A percentile compares a stretch with the other conserved stretches of the same genome.
Evolutionary conservation across 2,888 invertebrate species (phyloP).

Genomic region (Rhamnusium bicolor): DNA sequence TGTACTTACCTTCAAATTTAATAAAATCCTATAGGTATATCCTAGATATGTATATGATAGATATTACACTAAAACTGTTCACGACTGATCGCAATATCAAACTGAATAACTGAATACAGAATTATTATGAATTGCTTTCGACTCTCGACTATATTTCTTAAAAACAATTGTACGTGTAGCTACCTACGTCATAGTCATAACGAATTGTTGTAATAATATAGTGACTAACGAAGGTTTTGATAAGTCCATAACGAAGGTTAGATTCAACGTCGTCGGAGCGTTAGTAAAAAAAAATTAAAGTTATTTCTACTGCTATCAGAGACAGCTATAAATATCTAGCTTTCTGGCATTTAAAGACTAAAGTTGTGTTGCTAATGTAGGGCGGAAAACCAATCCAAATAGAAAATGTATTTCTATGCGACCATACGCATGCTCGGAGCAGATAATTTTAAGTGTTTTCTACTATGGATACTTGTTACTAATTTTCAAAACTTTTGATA

Average conservation of each 20-base stretch:
- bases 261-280: not conserved
- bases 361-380: no score
- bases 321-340: no score
- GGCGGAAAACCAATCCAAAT: no score
- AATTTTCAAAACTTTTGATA: no score
- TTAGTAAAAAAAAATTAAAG: no score
- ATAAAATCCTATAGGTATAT: not conserved
- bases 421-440: no score
- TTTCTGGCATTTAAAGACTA: no score
- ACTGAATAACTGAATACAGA: not conserved
- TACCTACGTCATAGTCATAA: not conserved
- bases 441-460: no score
- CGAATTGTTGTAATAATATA: not conserved
- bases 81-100: not conserved
- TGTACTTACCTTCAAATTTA: not conserved
- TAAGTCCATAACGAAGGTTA: not conserved
- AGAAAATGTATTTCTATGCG: no score
- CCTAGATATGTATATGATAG: no score
- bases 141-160: not conserved
- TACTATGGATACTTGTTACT: no score
- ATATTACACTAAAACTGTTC: conserved; percentile 9
- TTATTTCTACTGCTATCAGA: no score
- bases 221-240: not conserved
- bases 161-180: not conserved
- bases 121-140: not conserved